Conservation (phyloP, 2,113 vertebrate species). For the Trichechus manatus region DNA sequence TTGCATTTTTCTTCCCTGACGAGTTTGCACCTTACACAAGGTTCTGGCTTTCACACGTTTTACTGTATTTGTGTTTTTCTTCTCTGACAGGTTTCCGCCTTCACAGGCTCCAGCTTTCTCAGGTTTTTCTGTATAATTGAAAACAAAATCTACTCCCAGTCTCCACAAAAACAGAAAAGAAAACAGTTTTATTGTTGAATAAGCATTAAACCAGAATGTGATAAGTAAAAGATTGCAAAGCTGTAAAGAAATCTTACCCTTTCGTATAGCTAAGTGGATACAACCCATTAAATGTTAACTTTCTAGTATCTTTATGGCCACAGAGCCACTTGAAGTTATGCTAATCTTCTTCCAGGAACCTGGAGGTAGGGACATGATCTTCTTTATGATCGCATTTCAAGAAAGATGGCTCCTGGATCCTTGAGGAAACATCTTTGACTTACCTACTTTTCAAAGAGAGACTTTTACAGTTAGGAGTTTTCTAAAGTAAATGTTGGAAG, state of each 20-base stretch:
- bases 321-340: neutral
- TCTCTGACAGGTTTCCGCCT: neutral
- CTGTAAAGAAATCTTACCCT: neutral
- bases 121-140: neutral
- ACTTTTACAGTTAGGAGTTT: neutral
- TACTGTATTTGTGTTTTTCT: neutral
- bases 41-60: too few species aligned
- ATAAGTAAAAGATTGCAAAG: neutral
- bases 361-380: neutral
- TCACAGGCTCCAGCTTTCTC: neutral
- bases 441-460: too few species aligned
- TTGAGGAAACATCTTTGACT: too few species aligned
- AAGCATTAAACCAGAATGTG: neutral
- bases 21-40: too few species aligned
- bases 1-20: too few species aligned
- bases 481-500: neutral
- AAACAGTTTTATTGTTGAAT: neutral
- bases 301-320: neutral
- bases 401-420: too few species aligned
- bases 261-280: neutral
- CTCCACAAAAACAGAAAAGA: neutral
- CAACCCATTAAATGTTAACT: neutral
- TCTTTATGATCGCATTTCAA: neutral
- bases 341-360: neutral
- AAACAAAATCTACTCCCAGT: neutral